Evolutionary conservation across 2,888 invertebrate species (phyloP).

Genomic region (Xanthia togata): DNA sequence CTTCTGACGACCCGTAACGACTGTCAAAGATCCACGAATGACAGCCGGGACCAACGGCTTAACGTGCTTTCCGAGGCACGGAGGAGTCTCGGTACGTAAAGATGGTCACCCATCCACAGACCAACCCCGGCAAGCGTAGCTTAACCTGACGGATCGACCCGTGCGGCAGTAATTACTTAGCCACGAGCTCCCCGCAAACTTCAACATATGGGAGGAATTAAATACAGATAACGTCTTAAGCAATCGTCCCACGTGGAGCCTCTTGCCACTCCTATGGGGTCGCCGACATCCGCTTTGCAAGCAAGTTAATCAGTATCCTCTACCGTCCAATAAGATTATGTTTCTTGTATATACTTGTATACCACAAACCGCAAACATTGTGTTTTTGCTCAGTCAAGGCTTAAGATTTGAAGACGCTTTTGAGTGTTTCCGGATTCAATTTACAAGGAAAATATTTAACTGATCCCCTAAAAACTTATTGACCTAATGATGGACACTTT

Average conservation of each 20-base stretch:
- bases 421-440: not conserved
- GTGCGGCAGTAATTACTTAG: too few species aligned
- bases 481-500: too few species aligned
- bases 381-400: slow-evolving; percentile 19
- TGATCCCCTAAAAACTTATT: too few species aligned
- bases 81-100: too few species aligned
- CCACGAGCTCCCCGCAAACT: too few species aligned
- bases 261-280: slow-evolving; percentile 29
- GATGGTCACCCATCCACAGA: too few species aligned
- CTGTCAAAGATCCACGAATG: too few species aligned
- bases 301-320: slow-evolving; percentile 40
- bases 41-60: too few species aligned
- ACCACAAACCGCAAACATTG: slow-evolving; percentile 29
- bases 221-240: not conserved
- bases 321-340: slow-evolving; percentile 12
- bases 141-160: too few species aligned
- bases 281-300: slow-evolving; percentile 57
- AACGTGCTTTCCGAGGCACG: too few species aligned
- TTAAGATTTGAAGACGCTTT: not conserved
- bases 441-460: not conserved
- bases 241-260: slow-evolving; percentile 16
- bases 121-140: too few species aligned
- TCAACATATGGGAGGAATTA: not conserved
- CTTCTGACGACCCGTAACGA: too few species aligned
- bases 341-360: slow-evolving; percentile 4